Conservation (phyloP, 2,113 vertebrate species). For the Ophiodon elongatus region DNA sequence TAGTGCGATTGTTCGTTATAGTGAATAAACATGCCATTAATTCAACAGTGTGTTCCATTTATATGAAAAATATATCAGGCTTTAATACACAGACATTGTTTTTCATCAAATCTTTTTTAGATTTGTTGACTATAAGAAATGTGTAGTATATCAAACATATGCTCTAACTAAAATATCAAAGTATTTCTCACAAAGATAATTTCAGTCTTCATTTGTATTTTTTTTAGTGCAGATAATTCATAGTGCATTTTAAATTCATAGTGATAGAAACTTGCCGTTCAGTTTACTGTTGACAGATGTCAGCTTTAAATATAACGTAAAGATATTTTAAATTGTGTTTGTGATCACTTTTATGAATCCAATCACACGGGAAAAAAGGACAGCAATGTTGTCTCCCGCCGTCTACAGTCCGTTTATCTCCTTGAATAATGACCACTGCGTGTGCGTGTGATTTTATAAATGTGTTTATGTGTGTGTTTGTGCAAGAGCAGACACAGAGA, state of each 20-base stretch:
- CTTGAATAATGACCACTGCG: slow-evolving; percentile 11
- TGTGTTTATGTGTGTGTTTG: slow-evolving; percentile 65
- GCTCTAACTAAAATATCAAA: not conserved
- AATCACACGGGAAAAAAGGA: slow-evolving; percentile 15
- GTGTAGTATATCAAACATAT: not conserved
- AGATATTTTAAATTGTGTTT: slow-evolving; percentile 2
- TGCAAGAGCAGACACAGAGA: slow-evolving; percentile 52
- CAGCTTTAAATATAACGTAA: slow-evolving; percentile 15
- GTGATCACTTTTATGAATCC: slow-evolving; percentile 22
- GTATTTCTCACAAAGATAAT: not conserved
- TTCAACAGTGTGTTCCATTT: not conserved
- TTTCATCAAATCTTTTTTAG: not conserved
- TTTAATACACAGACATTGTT: not conserved
- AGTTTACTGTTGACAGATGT: slow-evolving; percentile 36
- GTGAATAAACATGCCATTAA: not conserved
- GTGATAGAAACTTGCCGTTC: slow-evolving; percentile 16
- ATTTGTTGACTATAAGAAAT: not conserved
- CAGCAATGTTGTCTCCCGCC: not conserved
- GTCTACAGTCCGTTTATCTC: slow-evolving; percentile 8
- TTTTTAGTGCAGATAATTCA: not conserved
- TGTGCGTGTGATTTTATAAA: slow-evolving; percentile 44
- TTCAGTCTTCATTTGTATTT: not conserved
- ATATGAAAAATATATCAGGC: not conserved
- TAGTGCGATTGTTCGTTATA: not conserved
- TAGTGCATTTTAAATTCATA: not conserved